Percentiles rank a stretch among this genome's conserved stretches.
These are phyloP conservation scores for Cyprinodon tularosa DNA, from an alignment of 2,113 vertebrate genomes.

Conservation along the genomic window DNA sequence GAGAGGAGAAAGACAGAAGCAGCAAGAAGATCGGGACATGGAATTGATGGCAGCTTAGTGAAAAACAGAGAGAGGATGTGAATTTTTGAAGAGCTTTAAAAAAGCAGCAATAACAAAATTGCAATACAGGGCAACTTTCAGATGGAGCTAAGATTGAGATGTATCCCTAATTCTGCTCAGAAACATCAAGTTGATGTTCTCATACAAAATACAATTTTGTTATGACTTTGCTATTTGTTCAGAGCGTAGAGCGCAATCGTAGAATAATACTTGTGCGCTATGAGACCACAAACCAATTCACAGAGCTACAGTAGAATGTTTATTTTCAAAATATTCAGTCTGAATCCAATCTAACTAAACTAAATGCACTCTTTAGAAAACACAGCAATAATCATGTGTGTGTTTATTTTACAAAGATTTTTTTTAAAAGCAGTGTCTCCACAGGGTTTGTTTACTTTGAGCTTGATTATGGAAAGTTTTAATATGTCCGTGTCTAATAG, in stretches of 20 bases:
- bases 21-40: conserved; percentile 30
- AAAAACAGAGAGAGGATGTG: conserved; percentile 27
- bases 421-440: not conserved
- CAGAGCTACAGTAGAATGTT: not conserved
- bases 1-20: conserved; percentile 21
- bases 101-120: conserved; percentile 21
- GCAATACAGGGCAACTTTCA: conserved; percentile 9
- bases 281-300: not conserved
- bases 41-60: conserved; percentile 29
- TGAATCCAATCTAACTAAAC: not conserved
- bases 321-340: not conserved
- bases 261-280: conserved; percentile 4
- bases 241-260: conserved; percentile 3
- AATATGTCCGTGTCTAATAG: not conserved
- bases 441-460: not conserved
- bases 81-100: conserved; percentile 39
- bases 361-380: not conserved
- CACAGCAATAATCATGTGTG: not conserved
- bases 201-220: conserved; percentile 25
- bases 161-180: conserved; percentile 7
- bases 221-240: conserved; percentile 22
- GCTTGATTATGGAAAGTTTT: not conserved
- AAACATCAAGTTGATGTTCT: conserved; percentile 5
- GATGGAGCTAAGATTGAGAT: conserved; percentile 13
- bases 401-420: not conserved